phyloP scores from a whole-genome alignment of 2,888 invertebrate genomes.

The Odontomyia ornata region DNA sequence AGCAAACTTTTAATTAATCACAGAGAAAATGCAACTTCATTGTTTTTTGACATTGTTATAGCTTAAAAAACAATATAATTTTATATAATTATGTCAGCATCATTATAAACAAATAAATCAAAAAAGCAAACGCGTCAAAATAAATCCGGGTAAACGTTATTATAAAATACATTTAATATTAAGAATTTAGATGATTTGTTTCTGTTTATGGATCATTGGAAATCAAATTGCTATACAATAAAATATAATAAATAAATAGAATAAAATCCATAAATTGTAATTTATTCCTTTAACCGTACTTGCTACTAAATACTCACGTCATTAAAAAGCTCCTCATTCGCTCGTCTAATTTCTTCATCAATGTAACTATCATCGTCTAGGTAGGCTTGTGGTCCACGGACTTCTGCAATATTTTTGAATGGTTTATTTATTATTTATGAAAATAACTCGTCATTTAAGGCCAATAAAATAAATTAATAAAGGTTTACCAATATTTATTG shows the following conservation, averaged over 20 bases:
- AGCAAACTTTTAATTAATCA: not conserved
- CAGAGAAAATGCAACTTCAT: constrained; percentile 12
- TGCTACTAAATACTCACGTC: constrained; percentile 57
- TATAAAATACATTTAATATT: constrained; percentile 25
- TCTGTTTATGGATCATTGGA: constrained; percentile 50
- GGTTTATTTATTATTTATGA: too few species aligned
- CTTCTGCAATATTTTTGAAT: constrained; percentile 13
- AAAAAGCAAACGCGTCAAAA: not conserved
- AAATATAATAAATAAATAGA: not conserved
- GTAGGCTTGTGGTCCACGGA: constrained; percentile 55
- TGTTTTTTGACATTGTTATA: not conserved
- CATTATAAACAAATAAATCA: constrained; percentile 23
- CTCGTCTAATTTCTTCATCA: constrained; percentile 60
- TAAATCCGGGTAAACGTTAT: constrained; percentile 31
- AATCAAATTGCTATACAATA: constrained; percentile 48
- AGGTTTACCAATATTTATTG: too few species aligned
- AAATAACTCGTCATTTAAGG: too few species aligned
- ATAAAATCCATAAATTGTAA: not conserved
- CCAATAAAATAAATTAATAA: too few species aligned
- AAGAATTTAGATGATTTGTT: constrained; percentile 19
- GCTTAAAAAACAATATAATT: not conserved
- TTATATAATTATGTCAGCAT: not conserved
- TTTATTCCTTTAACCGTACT: not conserved
- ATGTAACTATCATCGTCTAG: constrained; percentile 55
- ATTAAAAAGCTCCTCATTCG: constrained; percentile 62